Percentiles rank a stretch among this genome's conserved stretches.
Evolutionary conservation across 2,113 vertebrate genomes (phyloP).

Genomic region (Menura novaehollandiae): DNA sequence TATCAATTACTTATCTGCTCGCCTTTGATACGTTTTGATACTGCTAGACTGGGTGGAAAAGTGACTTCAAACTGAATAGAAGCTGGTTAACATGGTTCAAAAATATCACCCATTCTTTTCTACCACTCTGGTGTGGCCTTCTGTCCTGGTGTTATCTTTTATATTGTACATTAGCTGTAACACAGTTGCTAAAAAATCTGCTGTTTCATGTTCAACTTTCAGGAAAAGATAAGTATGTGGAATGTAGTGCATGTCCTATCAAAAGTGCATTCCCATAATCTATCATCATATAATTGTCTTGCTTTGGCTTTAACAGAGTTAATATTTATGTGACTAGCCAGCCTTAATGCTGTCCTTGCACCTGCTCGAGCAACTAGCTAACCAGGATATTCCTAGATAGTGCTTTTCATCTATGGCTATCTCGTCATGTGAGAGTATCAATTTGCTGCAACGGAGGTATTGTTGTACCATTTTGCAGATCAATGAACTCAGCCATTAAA

Average conservation of each 20-base stretch:
- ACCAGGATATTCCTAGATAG: neutral
- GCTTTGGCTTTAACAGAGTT: neutral
- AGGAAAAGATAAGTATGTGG: neutral
- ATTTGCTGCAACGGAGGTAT: neutral
- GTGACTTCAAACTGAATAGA: neutral
- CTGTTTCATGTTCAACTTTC: neutral
- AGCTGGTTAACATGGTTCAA: neutral
- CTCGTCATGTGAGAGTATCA: neutral
- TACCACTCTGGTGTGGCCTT: neutral
- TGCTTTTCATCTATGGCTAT: neutral
- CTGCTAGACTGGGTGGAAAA: neutral
- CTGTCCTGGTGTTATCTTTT: neutral
- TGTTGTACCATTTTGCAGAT: neutral
- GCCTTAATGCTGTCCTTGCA: neutral
- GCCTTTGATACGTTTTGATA: neutral
- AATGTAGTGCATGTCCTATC: neutral
- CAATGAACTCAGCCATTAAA: neutral
- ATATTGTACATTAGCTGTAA: neutral
- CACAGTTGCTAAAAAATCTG: neutral
- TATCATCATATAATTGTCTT: neutral
- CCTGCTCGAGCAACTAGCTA: neutral
- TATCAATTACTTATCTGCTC: neutral
- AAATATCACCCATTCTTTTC: neutral
- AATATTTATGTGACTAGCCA: neutral
- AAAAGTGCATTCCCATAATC: neutral